phyloP scores from a whole-genome alignment of 2,888 invertebrate species.

The Andrena bicolor region DNA sequence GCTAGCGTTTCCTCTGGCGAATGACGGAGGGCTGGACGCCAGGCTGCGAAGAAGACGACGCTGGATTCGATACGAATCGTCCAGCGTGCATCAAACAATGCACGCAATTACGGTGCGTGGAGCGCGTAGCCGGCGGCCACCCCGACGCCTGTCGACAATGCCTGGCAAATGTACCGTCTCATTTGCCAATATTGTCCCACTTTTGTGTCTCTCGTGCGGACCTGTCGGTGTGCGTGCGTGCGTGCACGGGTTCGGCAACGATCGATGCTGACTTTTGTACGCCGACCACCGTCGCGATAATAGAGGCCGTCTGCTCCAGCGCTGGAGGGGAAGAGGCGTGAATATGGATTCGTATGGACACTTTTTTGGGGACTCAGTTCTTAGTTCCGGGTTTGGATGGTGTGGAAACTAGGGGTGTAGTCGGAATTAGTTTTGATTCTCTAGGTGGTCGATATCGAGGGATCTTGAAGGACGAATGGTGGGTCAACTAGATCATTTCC shows the following conservation, averaged over 20 bases:
- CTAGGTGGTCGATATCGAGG: no score
- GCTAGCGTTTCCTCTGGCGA: slow-evolving; percentile 42
- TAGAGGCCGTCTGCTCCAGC: slow-evolving; percentile 36
- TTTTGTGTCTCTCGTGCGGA: slow-evolving; percentile 76
- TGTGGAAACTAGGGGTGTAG: no score
- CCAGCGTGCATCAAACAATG: slow-evolving; percentile 83
- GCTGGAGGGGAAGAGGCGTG: slow-evolving; percentile 40
- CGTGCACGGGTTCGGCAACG: slow-evolving; percentile 45
- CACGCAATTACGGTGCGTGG: slow-evolving; percentile 82
- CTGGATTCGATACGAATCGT: slow-evolving; percentile 76
- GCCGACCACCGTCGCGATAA: slow-evolving; percentile 56
- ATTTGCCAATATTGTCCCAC: slow-evolving; percentile 84
- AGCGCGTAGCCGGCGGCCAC: slow-evolving; percentile 67
- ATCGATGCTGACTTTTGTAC: slow-evolving; percentile 71
- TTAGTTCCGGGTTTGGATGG: not conserved
- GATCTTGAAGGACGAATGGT: no score
- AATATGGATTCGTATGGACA: slow-evolving; percentile 53
- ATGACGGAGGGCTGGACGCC: not conserved
- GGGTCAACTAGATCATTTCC: no score
- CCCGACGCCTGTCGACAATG: slow-evolving; percentile 81
- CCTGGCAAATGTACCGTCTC: slow-evolving; percentile 82
- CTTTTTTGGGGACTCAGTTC: not conserved
- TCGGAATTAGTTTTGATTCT: no score
- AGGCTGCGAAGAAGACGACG: slow-evolving; percentile 37
- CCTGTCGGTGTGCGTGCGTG: slow-evolving; percentile 44